Evolutionary conservation across 2,113 vertebrate genomes (phyloP).

Genomic region (Scomber colias): DNA sequence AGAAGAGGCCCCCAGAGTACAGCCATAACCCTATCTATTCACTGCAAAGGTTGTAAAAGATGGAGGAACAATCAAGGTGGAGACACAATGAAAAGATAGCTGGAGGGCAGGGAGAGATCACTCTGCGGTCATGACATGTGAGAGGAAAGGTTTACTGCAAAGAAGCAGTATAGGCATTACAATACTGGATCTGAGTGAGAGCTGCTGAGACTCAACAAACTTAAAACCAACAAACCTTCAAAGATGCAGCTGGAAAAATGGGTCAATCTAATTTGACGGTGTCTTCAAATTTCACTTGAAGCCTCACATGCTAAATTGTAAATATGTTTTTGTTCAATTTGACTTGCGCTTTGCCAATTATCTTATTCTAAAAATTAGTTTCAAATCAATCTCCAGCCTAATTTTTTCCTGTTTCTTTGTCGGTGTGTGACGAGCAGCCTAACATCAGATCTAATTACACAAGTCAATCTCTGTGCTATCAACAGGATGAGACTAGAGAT

Average conservation of each 20-base stretch:
- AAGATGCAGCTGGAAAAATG: constrained; percentile 8
- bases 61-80: constrained; percentile 65
- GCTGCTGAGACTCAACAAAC: constrained; percentile 21
- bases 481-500: constrained; percentile 77
- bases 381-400: constrained; percentile 30
- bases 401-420: constrained; percentile 27
- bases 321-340: not conserved
- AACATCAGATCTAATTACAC: constrained; percentile 81
- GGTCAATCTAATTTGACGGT: constrained; percentile 4
- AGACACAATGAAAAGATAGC: constrained; percentile 68
- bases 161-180: constrained; percentile 42
- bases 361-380: constrained; percentile 16
- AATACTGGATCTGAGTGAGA: constrained; percentile 65
- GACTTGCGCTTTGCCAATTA: constrained; percentile 4
- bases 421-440: constrained; percentile 26
- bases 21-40: constrained; percentile 65
- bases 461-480: constrained; percentile 75
- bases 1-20: constrained; percentile 47
- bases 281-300: constrained; percentile 21
- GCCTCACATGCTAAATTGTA: constrained; percentile 1
- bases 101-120: constrained; percentile 64
- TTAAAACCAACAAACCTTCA: not conserved
- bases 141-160: constrained; percentile 63
- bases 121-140: constrained; percentile 51
- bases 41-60: constrained; percentile 67